Conservation (phyloP, 2,797 vertebrate species). For the Premnoplex brunnescens region DNA sequence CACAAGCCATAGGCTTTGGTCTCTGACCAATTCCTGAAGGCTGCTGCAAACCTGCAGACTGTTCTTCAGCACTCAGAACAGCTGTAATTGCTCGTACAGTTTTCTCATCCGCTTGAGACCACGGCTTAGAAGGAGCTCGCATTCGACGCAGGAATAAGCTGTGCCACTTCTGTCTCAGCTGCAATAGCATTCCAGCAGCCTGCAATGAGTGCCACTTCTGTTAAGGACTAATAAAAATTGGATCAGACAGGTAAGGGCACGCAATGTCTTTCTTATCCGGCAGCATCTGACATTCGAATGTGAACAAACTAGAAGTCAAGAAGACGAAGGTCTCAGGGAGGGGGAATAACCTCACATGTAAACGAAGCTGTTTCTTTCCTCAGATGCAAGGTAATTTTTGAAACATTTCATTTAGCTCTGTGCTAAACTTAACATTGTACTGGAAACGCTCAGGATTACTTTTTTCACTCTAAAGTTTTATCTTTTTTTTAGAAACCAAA, state of each 20-base stretch:
- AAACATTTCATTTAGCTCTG: neutral
- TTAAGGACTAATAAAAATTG: neutral
- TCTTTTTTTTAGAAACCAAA: neutral
- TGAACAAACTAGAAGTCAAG: neutral
- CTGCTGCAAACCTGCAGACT: constrained; percentile 85
- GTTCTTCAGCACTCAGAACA: constrained; percentile 87
- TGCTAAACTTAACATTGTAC: neutral
- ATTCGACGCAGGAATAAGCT: constrained; percentile 87
- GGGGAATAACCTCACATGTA: neutral
- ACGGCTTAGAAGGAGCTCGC: constrained; percentile 85
- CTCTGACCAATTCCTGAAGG: constrained; percentile 93
- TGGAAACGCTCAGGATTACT: neutral
- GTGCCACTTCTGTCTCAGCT: constrained; percentile 93
- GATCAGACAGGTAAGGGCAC: neutral
- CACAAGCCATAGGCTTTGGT: constrained; percentile 84
- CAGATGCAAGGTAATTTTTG: neutral
- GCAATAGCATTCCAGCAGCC: constrained; percentile 84
- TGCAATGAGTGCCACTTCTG: constrained; percentile 58
- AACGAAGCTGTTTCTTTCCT: neutral
- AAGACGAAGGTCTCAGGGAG: neutral
- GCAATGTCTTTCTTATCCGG: neutral
- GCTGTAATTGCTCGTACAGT: constrained; percentile 83
- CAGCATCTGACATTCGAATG: neutral
- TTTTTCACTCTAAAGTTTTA: neutral
- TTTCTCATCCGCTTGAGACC: constrained; percentile 87